Evolutionary conservation across 2,113 vertebrate genomes (phyloP).

Genomic region (Nycticebus coucang): DNA sequence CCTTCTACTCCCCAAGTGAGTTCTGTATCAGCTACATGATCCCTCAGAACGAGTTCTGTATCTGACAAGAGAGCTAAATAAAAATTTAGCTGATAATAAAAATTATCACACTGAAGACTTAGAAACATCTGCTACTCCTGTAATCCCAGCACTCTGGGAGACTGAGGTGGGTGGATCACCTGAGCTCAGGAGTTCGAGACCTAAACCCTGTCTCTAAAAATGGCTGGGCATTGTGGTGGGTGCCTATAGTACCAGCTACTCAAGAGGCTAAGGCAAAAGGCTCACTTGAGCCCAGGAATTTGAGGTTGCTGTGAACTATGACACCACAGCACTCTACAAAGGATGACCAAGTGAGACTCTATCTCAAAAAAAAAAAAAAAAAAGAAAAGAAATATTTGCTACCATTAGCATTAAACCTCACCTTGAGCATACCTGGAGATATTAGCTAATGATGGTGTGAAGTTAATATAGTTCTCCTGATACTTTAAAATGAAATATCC

Average conservation of each 20-base stretch:
- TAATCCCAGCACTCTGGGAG: too few relatives aligned
- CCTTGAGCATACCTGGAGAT: neutral
- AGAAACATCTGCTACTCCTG: neutral
- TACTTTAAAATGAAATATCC: constrained; percentile 47
- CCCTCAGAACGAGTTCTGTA: neutral
- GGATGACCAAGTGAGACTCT: too few relatives aligned
- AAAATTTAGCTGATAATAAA: neutral
- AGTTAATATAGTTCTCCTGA: constrained; percentile 7
- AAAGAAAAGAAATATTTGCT: constrained; percentile 15
- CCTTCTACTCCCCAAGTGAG: neutral
- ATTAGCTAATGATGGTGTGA: constrained; percentile 20
- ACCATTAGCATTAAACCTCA: neutral
- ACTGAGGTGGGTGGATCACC: too few relatives aligned
- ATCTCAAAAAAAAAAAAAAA: too few relatives aligned
- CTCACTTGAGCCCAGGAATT: too few relatives aligned
- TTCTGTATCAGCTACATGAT: neutral
- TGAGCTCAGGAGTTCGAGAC: too few relatives aligned
- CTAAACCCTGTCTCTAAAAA: too few relatives aligned
- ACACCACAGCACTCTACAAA: too few relatives aligned
- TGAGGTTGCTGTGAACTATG: too few relatives aligned
- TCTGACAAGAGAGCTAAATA: neutral
- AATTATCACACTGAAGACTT: neutral
- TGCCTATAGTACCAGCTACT: too few relatives aligned
- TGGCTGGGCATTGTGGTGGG: too few relatives aligned
- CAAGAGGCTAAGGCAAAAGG: too few relatives aligned